phyloP scores from a whole-genome alignment of 1,140 invertebrate species.

The Dufourea novaeangliae region DNA sequence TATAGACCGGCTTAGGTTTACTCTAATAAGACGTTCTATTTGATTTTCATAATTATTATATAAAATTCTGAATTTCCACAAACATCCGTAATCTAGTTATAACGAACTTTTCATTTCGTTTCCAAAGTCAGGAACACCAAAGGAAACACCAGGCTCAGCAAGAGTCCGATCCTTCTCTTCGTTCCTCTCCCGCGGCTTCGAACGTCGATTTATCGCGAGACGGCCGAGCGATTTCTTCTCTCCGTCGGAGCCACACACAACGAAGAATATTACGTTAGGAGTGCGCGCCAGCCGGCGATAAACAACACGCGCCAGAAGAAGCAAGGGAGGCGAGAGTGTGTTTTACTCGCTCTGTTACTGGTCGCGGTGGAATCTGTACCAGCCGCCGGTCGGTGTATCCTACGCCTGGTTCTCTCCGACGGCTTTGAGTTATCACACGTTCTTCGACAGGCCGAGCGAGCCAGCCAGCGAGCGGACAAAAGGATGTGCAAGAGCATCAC shows the following conservation, averaged over 20 bases:
- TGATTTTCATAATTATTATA: neutral
- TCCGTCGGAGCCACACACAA: neutral
- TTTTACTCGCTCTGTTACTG: neutral
- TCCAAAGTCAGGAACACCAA: too few relatives aligned
- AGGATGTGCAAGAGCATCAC: constrained; percentile 2
- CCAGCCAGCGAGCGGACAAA: constrained; percentile 21
- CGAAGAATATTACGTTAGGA: constrained; percentile 38
- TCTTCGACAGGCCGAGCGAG: neutral
- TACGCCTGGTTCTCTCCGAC: constrained; percentile 10
- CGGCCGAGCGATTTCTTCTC: constrained; percentile 1
- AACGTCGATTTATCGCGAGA: constrained; percentile 19
- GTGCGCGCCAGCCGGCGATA: constrained; percentile 25
- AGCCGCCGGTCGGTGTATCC: constrained; percentile 22
- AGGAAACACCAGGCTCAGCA: neutral
- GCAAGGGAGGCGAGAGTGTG: neutral
- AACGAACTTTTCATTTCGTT: too few relatives aligned
- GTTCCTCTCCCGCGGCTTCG: neutral
- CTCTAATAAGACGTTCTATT: too few relatives aligned
- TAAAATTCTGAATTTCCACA: neutral
- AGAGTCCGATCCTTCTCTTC: neutral
- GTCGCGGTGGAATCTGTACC: constrained; percentile 31
- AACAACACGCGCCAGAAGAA: constrained; percentile 4
- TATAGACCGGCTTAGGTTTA: too few relatives aligned
- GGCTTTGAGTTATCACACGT: constrained; percentile 47
- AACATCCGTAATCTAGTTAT: too few relatives aligned